Evolutionary conservation across 2,113 vertebrate species (phyloP).

Genomic region (Parotia lawesii): DNA sequence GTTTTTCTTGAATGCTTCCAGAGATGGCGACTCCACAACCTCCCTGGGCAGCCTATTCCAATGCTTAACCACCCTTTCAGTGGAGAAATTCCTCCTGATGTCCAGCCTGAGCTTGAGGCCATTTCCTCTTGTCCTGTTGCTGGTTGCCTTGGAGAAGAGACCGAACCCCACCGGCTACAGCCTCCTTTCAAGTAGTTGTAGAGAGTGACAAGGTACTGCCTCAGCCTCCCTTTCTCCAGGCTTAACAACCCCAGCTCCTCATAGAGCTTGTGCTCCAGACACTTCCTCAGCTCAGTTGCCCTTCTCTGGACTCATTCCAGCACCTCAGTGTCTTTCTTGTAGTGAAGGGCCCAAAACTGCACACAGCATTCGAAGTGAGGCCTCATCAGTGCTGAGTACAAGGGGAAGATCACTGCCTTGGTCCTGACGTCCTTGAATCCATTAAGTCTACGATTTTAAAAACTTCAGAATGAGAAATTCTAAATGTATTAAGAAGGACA

Average conservation of each 20-base stretch:
- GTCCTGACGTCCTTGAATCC: neutral
- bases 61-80: neutral
- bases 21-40: neutral
- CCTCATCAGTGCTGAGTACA: neutral
- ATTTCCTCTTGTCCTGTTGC: neutral
- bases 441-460: neutral
- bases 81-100: neutral
- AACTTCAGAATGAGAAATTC: neutral
- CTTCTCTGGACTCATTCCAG: neutral
- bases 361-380: accelerated
- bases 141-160: neutral
- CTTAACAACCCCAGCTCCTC: neutral
- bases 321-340: neutral
- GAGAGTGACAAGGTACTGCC: neutral
- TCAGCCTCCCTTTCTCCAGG: neutral
- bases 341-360: neutral
- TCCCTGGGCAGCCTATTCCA: neutral
- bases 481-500: neutral
- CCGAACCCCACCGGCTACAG: accelerated
- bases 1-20: neutral
- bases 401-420: accelerated
- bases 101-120: neutral
- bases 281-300: neutral
- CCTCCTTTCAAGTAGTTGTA: too few species aligned
- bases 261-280: accelerated